Conservation (phyloP, 2,797 vertebrate genomes). For the Cetoscarus ocellatus region DNA sequence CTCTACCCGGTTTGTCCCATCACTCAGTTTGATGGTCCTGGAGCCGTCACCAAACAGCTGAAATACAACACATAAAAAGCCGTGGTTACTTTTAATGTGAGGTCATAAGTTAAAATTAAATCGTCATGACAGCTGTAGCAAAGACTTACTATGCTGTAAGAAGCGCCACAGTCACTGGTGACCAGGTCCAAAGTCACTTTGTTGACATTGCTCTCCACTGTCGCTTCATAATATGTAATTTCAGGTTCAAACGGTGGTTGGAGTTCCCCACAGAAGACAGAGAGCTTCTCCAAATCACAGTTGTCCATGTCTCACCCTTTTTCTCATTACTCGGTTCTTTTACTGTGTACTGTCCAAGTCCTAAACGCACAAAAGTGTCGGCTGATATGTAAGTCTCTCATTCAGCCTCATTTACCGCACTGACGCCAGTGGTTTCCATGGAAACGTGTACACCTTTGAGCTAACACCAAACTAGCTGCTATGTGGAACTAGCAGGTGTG, state of each 20-base stretch:
- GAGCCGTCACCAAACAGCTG: slow-evolving; percentile 72
- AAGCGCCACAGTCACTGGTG: slow-evolving; percentile 75
- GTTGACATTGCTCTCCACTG: slow-evolving; percentile 64
- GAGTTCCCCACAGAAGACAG: slow-evolving; percentile 60
- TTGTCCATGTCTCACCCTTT: slow-evolving; percentile 74
- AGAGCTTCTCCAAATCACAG: slow-evolving; percentile 79
- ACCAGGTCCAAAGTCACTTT: slow-evolving; percentile 59
- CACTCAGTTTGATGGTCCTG: slow-evolving; percentile 62
- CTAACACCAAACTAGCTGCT: not conserved
- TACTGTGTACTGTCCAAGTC: not conserved
- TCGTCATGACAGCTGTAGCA: not conserved
- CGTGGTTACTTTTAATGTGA: not conserved
- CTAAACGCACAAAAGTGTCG: not conserved
- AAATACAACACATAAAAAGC: slow-evolving; percentile 7
- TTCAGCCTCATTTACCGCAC: not conserved
- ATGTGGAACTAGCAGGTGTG: not conserved
- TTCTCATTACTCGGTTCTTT: not conserved
- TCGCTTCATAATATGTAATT: slow-evolving; percentile 67
- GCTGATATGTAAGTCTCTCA: not conserved
- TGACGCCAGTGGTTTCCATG: slow-evolving; percentile 42
- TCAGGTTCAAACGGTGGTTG: slow-evolving; percentile 67
- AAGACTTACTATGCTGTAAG: slow-evolving; percentile 72
- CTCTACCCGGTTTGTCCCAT: slow-evolving; percentile 70
- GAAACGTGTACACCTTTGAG: slow-evolving; percentile 16
- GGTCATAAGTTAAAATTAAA: not conserved